Evolutionary conservation across 2,797 vertebrate species (phyloP), one percentile per base, ranked within the genome.

Genomic region (Platalea minor): DNA sequence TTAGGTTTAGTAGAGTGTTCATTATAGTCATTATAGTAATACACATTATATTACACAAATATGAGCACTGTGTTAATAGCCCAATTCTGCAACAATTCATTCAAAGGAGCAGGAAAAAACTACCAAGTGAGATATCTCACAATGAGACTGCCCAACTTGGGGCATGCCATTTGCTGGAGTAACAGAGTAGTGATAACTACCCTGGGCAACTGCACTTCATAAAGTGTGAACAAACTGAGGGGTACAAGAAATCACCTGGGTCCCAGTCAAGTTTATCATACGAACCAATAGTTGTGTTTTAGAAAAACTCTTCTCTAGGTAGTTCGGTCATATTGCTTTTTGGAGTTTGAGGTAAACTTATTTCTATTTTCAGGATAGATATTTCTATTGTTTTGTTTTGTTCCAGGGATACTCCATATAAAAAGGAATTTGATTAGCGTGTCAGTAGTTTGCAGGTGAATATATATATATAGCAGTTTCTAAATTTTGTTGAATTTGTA

Each of bases 1-100:
- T 95, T 94, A 95, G 61, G n/a, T 93, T 94, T 96, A 94, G 72
- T 92, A 69, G 53, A 84, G 23, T 72, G 76, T 86, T 94, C 89
- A 89, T 96, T 95, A 81, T 7, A 70, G 48, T 67, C 33, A 89
- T 91, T 82, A 83, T 25, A 84, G 57, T 33, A 86, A 80, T 80
- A 82, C 50, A 91, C 21, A 75, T 80, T 78, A n/a, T 70, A 88
- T 56, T 91, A 60, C 57, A 91, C 69, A 90, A 91, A 86, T 77
- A 61, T 2, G 2, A 91, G 10, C 46, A 11, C 46, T 35, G 13
- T 75, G 37, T 17, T 92, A 77, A 64, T 43, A 75, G 53, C 41
- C 1, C 4, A 68, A 37, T 89, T 83, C 56, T 79, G 28, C 21
- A 75, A 63, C 53, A 75, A 63, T 68, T 78, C 3, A 4, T 70